Evolutionary conservation across 2,888 invertebrate genomes (phyloP).

Genomic region (Chirona hameri): DNA sequence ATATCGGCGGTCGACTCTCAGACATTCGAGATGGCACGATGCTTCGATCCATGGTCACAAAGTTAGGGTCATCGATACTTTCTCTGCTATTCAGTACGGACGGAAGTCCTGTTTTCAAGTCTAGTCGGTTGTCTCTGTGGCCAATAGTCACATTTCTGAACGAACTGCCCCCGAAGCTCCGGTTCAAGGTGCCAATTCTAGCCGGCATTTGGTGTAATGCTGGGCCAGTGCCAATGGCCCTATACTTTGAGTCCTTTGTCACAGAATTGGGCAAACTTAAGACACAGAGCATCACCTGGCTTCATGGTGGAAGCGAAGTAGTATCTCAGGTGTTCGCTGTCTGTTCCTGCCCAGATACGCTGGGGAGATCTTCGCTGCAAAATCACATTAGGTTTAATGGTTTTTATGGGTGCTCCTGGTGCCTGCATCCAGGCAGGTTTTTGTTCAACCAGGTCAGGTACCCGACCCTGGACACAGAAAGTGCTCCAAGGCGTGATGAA

Average conservation of each 20-base stretch:
- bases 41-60: not conserved
- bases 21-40: not conserved
- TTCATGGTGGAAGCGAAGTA: not conserved
- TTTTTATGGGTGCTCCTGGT: conserved; percentile 1
- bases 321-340: not conserved
- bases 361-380: not conserved
- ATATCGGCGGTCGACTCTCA: not conserved
- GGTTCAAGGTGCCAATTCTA: not conserved
- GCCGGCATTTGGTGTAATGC: not conserved
- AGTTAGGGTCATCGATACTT: not conserved
- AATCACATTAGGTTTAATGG: not conserved
- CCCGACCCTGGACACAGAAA: not conserved
- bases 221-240: not conserved
- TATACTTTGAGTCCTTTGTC: not conserved
- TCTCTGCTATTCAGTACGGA: not conserved
- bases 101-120: not conserved
- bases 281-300: not conserved
- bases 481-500: not conserved
- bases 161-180: not conserved
- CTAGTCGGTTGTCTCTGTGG: not conserved
- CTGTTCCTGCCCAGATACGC: not conserved
- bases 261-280: not conserved
- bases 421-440: not conserved
- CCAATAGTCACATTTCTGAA: not conserved
- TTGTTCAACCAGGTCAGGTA: not conserved